Percentiles rank a stretch among this genome's conserved stretches.
These are phyloP conservation scores for Sebastes diploproa DNA, from an alignment of 2,797 vertebrate species.

Conservation along the genomic window DNA sequence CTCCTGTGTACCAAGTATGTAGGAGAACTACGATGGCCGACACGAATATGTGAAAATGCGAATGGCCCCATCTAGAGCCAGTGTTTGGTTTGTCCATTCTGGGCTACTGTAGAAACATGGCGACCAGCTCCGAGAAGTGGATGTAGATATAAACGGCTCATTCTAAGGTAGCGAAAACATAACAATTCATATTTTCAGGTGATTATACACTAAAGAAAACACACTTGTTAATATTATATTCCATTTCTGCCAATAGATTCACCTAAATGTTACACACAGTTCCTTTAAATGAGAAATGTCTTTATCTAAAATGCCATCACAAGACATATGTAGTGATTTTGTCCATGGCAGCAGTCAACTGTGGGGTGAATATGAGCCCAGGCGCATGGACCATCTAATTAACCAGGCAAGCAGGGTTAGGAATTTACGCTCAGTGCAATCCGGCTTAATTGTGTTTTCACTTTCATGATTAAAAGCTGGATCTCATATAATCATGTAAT, in stretches of 20 bases:
- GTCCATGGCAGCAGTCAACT: constrained; percentile 13
- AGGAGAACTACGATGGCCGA: neutral
- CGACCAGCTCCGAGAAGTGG: no score
- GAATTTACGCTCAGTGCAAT: constrained; percentile 33
- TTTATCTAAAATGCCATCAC: constrained; percentile 28
- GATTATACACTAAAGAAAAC: no score
- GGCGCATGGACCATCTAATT: constrained; percentile 32
- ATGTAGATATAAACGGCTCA: no score
- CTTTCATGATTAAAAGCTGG: constrained; percentile 54
- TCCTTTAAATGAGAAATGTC: constrained; percentile 13
- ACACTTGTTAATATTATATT: neutral
- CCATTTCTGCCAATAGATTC: neutral
- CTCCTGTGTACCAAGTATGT: neutral
- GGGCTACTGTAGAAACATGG: no score
- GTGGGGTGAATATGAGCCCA: neutral
- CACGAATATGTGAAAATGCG: neutral
- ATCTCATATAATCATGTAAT: constrained; percentile 30
- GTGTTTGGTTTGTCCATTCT: neutral
- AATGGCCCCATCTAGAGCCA: neutral
- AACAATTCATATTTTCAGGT: no score
- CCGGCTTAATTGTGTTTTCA: constrained; percentile 45
- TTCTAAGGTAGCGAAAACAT: no score
- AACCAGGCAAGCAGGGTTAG: constrained; percentile 18
- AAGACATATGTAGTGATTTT: constrained; percentile 26
- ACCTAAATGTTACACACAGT: neutral